Base-by-base conservation (phyloP, 2,113 vertebrate species). In the Platichthys flesus region DNA sequence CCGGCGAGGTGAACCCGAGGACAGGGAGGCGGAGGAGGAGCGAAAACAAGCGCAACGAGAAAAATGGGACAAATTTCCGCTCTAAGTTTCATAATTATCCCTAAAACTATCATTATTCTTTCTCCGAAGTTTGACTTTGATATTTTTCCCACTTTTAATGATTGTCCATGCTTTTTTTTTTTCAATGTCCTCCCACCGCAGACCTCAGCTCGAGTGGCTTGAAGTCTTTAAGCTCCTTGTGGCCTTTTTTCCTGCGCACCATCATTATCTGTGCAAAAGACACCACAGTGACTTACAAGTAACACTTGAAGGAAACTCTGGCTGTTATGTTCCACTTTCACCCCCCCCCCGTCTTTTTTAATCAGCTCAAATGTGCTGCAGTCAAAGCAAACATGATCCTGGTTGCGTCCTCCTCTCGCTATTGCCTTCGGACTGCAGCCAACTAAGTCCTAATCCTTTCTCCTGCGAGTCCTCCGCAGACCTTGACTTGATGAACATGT, bases 1-100 rank as follows among this genome's bases (percentile, higher is more conserved):
- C 81, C 63, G 47, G 61, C 28, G 86, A 93, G 93, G 93, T 94
- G 93, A 95, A 94, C 55, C 79, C 16, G 91, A 91, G 93, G 93
- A 92, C 93, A 94, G 67, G 58, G 83, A 89, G 89, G 87, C 78
- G 71, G 89, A 81, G 83, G 72, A 86, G 69, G 73, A 79, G 21
- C 15, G 18, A 20, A 20, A 63, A 63, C 21, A 18, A 24, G 37
- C 37, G 5, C 61, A 15, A 45, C 45, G 60, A 78, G 60, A 78
- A 82, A 56, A 56, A 89, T 67, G 78, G 87, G 76, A 84, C 83
- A 86, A 86, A 87, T 85, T 78, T 90, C 62, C 40, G 18, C 74
- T 45, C 57, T 47, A 65, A 82, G 79, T 92, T 92, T 89, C 20
- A 47, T 88, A 87, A 91, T 90, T 89, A 91, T 88, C 80, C 73